phyloP scores from a whole-genome alignment of 2,113 vertebrate genomes.

The Sarotherodon lohbergeri region DNA sequence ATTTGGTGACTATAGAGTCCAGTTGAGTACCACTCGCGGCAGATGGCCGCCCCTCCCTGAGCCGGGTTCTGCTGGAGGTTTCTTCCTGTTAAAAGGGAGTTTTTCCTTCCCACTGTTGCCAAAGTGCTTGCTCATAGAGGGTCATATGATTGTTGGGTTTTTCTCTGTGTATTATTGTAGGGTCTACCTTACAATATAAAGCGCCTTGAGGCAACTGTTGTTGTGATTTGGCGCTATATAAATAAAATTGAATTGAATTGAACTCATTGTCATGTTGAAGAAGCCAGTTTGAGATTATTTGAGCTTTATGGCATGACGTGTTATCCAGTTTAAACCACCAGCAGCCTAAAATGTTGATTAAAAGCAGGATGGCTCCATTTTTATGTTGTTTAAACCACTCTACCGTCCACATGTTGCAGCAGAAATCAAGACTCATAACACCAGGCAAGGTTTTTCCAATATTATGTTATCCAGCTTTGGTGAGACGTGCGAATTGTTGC shows the following conservation, averaged over 20 bases:
- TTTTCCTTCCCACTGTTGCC: background rate
- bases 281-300: background rate
- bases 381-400: background rate
- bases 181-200: background rate
- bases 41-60: accelerated
- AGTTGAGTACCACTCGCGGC: accelerated
- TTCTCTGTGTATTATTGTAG: background rate
- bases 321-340: background rate
- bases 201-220: background rate
- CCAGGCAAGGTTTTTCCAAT: background rate
- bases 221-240: background rate
- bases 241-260: background rate
- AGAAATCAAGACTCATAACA: background rate
- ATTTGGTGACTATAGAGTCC: background rate
- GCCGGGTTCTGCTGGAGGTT: background rate
- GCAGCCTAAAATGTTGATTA: background rate
- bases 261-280: background rate
- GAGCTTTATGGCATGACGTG: background rate
- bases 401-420: background rate
- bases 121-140: background rate
- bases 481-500: background rate
- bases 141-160: background rate
- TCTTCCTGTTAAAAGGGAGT: background rate
- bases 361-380: background rate
- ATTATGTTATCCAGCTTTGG: background rate